These are phyloP conservation scores for Deroptyus accipitrinus DNA, from an alignment of 2,113 vertebrate species.

Conservation along the genomic window DNA sequence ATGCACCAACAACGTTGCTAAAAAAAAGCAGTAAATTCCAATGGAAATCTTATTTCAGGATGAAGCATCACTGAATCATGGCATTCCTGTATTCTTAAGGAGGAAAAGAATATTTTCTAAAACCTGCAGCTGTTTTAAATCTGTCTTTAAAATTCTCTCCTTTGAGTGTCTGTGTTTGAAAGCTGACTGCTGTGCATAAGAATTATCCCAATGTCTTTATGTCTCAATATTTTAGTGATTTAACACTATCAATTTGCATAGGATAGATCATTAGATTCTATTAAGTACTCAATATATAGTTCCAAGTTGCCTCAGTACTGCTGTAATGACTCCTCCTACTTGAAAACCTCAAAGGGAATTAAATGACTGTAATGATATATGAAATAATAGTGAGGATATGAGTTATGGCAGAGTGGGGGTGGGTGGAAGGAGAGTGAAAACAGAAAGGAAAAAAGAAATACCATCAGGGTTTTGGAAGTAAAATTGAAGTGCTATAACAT, in stretches of 20 bases:
- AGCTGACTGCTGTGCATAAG: neutral
- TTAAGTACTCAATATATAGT: constrained; percentile 33
- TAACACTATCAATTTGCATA: constrained; percentile 1
- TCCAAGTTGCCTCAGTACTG: constrained; percentile 11
- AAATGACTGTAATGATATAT: neutral
- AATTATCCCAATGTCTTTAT: constrained; percentile 14
- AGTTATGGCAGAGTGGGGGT: neutral
- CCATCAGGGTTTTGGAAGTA: neutral
- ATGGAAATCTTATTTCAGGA: neutral
- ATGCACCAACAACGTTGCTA: neutral
- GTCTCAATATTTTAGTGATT: constrained; percentile 43
- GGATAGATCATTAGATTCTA: constrained; percentile 9
- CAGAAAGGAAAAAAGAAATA: neutral
- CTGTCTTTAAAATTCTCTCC: neutral
- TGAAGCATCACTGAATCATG: neutral
- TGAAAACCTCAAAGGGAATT: constrained; percentile 29
- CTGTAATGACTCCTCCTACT: constrained; percentile 30
- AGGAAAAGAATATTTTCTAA: neutral
- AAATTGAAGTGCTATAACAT: neutral
- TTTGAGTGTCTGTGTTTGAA: neutral
- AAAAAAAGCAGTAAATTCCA: neutral
- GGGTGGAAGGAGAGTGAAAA: neutral
- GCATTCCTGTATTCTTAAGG: neutral
- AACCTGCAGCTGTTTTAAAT: neutral
- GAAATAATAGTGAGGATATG: neutral